Conservation (phyloP, 1,140 invertebrate species). For the Drosophila bocqueti region DNA sequence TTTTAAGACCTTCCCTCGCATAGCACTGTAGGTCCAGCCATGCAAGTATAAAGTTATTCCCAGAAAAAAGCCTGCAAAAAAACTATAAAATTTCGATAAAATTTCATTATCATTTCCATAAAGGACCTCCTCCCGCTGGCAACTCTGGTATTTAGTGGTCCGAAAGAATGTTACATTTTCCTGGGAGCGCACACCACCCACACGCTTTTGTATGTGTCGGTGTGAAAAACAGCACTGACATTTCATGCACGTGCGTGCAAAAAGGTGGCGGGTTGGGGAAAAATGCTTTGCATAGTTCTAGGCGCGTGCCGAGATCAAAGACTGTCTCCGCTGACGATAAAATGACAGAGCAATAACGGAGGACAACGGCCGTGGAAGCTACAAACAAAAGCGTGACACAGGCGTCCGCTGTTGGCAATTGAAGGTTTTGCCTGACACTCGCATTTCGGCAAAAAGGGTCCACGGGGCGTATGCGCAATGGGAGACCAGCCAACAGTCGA, state of each 20-base stretch:
- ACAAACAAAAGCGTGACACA: constrained; percentile 41
- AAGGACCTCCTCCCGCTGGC: background rate
- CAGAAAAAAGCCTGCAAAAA: background rate
- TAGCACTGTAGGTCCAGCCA: background rate
- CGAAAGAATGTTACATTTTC: constrained; percentile 33
- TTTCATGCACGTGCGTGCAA: constrained; percentile 63
- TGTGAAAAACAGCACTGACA: constrained; percentile 48
- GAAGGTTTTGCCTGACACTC: constrained; percentile 63
- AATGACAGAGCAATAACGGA: constrained; percentile 74
- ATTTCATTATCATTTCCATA: constrained; percentile 39
- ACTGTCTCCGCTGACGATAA: constrained; percentile 57
- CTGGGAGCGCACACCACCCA: background rate
- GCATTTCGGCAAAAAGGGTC: constrained; percentile 36
- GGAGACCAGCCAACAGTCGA: constrained; percentile 34
- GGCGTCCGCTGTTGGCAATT: constrained; percentile 59
- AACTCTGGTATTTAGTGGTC: constrained; percentile 32
- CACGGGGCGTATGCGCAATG: constrained; percentile 66
- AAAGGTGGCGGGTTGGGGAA: constrained; percentile 17
- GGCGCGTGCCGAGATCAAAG: constrained; percentile 63
- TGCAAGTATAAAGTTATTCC: constrained; percentile 26
- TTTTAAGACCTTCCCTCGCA: background rate
- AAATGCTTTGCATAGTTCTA: constrained; percentile 67
- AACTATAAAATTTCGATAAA: constrained; percentile 53
- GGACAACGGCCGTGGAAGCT: constrained; percentile 10
- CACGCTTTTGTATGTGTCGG: constrained; percentile 10